These are phyloP conservation scores for Ectemnius cavifrons DNA, from an alignment of 2,888 invertebrate species.

Conservation along the genomic window DNA sequence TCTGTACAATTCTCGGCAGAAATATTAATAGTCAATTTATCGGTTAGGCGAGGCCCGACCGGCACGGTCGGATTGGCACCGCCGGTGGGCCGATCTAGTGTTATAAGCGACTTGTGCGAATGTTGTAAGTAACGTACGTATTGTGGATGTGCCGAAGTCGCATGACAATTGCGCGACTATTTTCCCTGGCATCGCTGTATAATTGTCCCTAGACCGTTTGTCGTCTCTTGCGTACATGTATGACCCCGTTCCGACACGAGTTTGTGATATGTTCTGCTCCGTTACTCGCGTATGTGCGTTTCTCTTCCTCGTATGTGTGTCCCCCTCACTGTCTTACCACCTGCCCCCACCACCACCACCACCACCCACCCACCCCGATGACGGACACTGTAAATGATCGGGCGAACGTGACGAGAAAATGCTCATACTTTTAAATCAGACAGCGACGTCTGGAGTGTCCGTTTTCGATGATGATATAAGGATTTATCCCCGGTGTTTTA, in stretches of 20 bases:
- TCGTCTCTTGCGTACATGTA: constrained; percentile 68
- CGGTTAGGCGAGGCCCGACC: constrained; percentile 55
- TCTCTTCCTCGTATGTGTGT: constrained; percentile 7
- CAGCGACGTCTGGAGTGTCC: too few species aligned
- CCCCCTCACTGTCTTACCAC: background rate
- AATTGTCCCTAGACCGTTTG: constrained; percentile 67
- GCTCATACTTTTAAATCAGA: too few species aligned
- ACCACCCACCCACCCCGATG: too few species aligned
- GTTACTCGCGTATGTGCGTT: constrained; percentile 24
- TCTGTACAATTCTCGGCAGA: constrained; percentile 75
- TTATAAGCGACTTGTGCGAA: constrained; percentile 63
- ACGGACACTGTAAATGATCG: too few species aligned
- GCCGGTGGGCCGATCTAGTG: constrained; percentile 24
- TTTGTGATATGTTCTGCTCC: constrained; percentile 50
- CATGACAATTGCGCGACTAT: constrained; percentile 24
- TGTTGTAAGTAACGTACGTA: constrained; percentile 62
- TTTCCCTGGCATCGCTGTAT: constrained; percentile 58
- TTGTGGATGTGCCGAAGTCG: constrained; percentile 47
- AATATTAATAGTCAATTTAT: constrained; percentile 77
- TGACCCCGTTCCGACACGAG: constrained; percentile 37
- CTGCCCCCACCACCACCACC: too few species aligned
- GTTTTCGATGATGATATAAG: too few species aligned
- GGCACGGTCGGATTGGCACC: constrained; percentile 20
- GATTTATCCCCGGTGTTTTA: too few species aligned
- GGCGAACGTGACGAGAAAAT: too few species aligned